These are phyloP conservation scores for Globodera rostochiensis DNA, from an alignment of 1,140 invertebrate genomes.

Conservation along the genomic window DNA sequence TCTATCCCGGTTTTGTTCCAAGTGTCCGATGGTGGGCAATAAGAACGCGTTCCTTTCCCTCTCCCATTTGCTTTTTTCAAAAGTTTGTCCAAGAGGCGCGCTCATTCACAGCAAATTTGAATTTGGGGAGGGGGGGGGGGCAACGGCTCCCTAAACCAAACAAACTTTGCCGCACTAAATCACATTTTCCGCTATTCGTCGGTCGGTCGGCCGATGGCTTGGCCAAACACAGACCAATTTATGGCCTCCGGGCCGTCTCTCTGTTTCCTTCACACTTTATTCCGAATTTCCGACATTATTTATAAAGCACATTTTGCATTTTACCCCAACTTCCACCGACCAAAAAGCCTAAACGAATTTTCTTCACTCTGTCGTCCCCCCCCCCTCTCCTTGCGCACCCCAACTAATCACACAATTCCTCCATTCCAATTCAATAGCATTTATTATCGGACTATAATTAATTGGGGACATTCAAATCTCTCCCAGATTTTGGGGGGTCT, in stretches of 20 bases:
- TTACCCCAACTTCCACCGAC: not conserved
- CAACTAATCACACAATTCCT: too few species aligned
- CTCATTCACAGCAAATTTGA: not conserved
- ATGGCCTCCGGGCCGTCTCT: not conserved
- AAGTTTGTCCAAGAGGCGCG: not conserved
- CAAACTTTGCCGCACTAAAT: slow-evolving; percentile 20
- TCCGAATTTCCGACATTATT: not conserved
- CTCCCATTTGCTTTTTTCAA: not conserved
- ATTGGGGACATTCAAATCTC: slow-evolving; percentile 15
- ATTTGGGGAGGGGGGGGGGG: not conserved
- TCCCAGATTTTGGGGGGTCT: slow-evolving; percentile 1
- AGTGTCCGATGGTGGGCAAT: too few species aligned
- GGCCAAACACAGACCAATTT: not conserved
- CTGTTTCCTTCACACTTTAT: too few species aligned
- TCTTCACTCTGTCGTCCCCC: not conserved
- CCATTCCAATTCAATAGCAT: not conserved
- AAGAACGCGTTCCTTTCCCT: not conserved
- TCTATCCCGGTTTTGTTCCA: too few species aligned
- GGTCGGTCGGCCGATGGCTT: too few species aligned
- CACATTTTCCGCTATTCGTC: not conserved
- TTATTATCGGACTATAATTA: slow-evolving; percentile 13
- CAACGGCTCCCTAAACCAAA: not conserved
- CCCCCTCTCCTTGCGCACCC: not conserved
- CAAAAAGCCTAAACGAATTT: too few species aligned
- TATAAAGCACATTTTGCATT: not conserved